Conservation (phyloP, 2,113 vertebrate species). For the Cololabis saira region DNA sequence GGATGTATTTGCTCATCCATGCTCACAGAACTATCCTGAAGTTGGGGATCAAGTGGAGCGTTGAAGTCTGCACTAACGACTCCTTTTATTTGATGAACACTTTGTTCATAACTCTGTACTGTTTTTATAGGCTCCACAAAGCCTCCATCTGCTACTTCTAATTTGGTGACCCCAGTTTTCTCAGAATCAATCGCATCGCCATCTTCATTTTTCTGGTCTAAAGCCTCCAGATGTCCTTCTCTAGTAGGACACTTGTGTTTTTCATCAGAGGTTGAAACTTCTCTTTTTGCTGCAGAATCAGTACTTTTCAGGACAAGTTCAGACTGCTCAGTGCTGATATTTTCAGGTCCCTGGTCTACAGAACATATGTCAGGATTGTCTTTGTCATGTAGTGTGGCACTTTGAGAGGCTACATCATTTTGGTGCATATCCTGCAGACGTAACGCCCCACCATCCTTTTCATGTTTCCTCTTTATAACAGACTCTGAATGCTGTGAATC, state of each 20-base stretch:
- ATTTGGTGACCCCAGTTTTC: neutral
- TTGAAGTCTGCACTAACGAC: neutral
- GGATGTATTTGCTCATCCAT: neutral
- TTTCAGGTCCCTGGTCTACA: conserved; percentile 4
- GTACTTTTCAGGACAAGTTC: neutral
- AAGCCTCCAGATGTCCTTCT: neutral
- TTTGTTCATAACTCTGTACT: neutral
- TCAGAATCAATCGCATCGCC: neutral
- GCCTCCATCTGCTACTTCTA: neutral
- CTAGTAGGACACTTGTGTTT: neutral
- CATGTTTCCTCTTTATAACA: neutral
- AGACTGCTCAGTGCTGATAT: neutral
- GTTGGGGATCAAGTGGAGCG: neutral
- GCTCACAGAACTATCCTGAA: neutral
- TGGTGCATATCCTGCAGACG: neutral
- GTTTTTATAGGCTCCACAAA: neutral
- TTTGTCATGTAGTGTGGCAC: neutral
- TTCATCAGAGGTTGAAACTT: conserved; percentile 2
- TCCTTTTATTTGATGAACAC: neutral
- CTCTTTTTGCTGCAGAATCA: neutral
- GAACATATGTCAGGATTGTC: neutral
- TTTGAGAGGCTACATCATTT: neutral
- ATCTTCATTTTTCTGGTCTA: neutral
- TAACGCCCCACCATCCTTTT: neutral
- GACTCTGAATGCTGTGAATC: conserved; percentile 7